Percentiles rank a stretch among this genome's conserved stretches.
These are phyloP conservation scores for Gymnothorax javanicus DNA, from an alignment of 2,797 vertebrate species.

Conservation along the genomic window DNA sequence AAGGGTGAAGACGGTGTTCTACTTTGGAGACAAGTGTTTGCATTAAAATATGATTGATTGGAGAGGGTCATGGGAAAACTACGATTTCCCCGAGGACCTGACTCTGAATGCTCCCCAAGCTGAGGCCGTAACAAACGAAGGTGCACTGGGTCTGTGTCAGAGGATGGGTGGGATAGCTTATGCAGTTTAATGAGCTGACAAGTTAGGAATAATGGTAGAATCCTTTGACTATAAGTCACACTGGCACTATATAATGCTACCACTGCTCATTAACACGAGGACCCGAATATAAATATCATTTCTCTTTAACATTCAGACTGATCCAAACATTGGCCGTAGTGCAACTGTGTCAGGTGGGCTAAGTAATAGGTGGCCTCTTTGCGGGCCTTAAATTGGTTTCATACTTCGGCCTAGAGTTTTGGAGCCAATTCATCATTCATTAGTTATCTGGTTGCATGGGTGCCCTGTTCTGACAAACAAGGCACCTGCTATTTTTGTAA, in stretches of 20 bases:
- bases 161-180: conserved; percentile 60
- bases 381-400: background rate
- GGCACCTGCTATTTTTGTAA: background rate
- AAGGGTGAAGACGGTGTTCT: conserved; percentile 59
- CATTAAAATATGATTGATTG: conserved; percentile 74
- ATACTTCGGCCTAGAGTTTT: background rate
- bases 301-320: conserved; percentile 51
- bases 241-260: conserved; percentile 62
- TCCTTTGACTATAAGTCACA: conserved; percentile 69
- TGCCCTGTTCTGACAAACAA: background rate
- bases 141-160: conserved; percentile 53
- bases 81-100: conserved; percentile 80
- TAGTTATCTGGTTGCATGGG: background rate
- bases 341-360: conserved; percentile 32
- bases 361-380: background rate
- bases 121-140: conserved; percentile 71
- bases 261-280: conserved; percentile 70
- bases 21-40: conserved; percentile 60
- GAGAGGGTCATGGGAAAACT: conserved; percentile 66
- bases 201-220: conserved; percentile 71
- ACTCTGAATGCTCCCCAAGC: conserved; percentile 69
- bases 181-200: conserved; percentile 74
- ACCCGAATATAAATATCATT: conserved; percentile 50
- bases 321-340: conserved; percentile 38
- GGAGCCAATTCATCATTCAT: background rate